phyloP scores from a whole-genome alignment of 2,888 invertebrate genomes.

The Acrocyrtus sp. region DNA sequence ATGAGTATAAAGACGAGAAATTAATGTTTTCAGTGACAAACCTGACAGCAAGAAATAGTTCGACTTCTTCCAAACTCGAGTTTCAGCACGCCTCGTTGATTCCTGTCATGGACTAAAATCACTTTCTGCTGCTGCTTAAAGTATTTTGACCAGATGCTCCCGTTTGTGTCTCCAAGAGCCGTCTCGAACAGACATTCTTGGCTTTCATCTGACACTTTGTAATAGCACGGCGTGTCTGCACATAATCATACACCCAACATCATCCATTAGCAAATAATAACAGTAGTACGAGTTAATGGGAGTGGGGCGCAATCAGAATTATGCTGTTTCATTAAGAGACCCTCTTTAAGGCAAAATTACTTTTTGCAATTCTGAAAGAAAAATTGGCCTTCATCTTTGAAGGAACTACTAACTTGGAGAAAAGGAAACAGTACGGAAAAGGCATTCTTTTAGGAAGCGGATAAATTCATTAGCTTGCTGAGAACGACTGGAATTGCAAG shows the following conservation, averaged over 20 bases:
- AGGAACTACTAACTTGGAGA: no score
- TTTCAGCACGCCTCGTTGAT: constrained; percentile 54
- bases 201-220: constrained; percentile 53
- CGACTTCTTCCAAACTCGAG: constrained; percentile 56
- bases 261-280: not conserved
- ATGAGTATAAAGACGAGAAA: no score
- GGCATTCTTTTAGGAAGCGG: no score
- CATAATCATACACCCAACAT: not conserved
- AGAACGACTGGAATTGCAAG: no score
- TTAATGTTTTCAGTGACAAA: constrained; percentile 31
- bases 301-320: not conserved
- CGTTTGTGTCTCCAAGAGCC: constrained; percentile 44
- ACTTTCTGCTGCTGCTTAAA: constrained; percentile 55
- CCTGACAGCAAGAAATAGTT: constrained; percentile 55
- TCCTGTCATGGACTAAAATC: constrained; percentile 56
- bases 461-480: no score
- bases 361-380: no score
- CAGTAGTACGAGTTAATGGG: no score
- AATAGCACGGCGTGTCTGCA: constrained; percentile 45
- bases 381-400: no score
- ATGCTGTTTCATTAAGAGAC: no score
- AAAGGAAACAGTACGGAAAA: no score
- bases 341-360: no score
- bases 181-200: constrained; percentile 52
- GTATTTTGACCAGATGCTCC: constrained; percentile 55